phyloP scores from a whole-genome alignment of 64 coral and sea anemone species.

The Cladopsammia gracilis region DNA sequence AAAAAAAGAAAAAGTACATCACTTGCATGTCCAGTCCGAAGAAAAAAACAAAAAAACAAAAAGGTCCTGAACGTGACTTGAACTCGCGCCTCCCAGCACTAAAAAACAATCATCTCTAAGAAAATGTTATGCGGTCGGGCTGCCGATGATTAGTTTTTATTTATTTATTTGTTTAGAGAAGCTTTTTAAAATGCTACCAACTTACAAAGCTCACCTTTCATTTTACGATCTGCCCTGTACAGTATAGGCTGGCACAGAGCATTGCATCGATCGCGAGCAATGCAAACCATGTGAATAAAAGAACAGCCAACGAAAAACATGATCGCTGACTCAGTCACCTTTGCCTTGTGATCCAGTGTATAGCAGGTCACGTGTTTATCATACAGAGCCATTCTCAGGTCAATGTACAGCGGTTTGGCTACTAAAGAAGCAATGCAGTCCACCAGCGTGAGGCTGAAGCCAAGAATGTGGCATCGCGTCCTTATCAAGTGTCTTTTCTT shows the following conservation, averaged over 20 bases:
- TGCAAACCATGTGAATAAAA: neutral
- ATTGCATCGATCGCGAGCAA: neutral
- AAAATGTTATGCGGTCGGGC: too few relatives aligned
- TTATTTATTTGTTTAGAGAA: neutral
- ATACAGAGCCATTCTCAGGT: neutral
- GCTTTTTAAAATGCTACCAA: neutral
- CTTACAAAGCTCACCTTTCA: neutral
- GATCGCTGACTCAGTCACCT: neutral
- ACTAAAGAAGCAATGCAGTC: neutral
- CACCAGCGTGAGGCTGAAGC: neutral
- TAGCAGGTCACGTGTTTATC: neutral
- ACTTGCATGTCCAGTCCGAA: too few relatives aligned
- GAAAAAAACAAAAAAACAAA: too few relatives aligned
- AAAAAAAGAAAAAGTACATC: too few relatives aligned
- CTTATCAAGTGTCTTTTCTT: neutral
- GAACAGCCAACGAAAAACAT: conserved; percentile 5
- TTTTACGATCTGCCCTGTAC: neutral
- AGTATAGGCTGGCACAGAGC: neutral
- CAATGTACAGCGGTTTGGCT: neutral
- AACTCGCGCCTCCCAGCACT: too few relatives aligned
- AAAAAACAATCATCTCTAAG: too few relatives aligned
- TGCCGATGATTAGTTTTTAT: too few relatives aligned
- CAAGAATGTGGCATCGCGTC: neutral
- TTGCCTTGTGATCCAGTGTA: neutral
- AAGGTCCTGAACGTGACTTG: too few relatives aligned